Evolutionary conservation across 2,797 vertebrate genomes (phyloP).

Genomic region (Lagocephalus sceleratus): DNA sequence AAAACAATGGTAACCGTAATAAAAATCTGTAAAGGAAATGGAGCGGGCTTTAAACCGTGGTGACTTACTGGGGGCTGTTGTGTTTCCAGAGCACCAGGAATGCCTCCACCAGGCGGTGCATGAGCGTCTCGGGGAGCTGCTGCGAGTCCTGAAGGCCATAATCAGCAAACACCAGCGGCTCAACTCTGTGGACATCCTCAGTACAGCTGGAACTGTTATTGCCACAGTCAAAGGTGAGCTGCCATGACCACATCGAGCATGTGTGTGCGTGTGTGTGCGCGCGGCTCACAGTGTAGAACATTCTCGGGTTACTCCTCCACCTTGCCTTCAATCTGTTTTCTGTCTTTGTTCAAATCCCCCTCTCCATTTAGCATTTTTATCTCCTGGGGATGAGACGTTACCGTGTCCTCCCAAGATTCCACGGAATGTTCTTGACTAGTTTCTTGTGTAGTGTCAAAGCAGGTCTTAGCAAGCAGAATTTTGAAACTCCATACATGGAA

Average conservation of each 20-base stretch:
- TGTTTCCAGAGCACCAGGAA: conserved; percentile 82
- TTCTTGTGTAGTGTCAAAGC: conserved; percentile 31
- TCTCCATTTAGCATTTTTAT: conserved; percentile 26
- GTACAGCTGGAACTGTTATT: conserved; percentile 89
- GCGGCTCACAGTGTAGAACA: conserved; percentile 35
- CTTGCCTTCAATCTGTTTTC: conserved; percentile 54
- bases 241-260: conserved; percentile 1
- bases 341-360: conserved; percentile 51
- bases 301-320: conserved; percentile 40
- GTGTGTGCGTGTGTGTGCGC: conserved; percentile 11
- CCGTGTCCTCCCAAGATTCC: conserved; percentile 19
- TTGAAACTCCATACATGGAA: conserved; percentile 33
- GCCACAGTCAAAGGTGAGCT: conserved; percentile 95
- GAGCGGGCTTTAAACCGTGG: neutral
- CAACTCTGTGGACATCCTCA: conserved; percentile 94
- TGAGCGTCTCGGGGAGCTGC: conserved; percentile 89
- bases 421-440: conserved; percentile 15
- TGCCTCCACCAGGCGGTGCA: conserved; percentile 88
- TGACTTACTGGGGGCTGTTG: neutral
- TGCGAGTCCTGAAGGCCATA: conserved; percentile 87
- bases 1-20: neutral
- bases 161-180: conserved; percentile 92
- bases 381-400: conserved; percentile 33
- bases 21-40: neutral
- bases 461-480: conserved; percentile 29